Base-by-base conservation (phyloP, 2,113 vertebrate genomes). In the Onychostruthus taczanowskii region DNA sequence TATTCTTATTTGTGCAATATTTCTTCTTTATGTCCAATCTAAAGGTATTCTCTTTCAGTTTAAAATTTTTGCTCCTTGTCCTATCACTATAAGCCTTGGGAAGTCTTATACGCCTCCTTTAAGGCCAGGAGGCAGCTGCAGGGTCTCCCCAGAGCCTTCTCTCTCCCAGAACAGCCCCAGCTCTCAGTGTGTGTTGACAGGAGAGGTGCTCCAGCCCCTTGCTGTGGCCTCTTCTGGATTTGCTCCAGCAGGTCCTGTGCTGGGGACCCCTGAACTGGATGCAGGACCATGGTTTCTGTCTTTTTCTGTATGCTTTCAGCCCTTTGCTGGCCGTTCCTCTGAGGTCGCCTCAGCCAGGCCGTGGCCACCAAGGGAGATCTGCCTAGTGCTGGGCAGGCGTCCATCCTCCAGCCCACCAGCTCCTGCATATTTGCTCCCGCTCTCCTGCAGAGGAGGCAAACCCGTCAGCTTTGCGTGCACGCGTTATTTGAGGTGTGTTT, bases 301-400 rank as follows among this genome's bases (percentile, higher is more conserved):
- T 23, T 39, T 73, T 46, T 22, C 27, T 35, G 21, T 10, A 11
- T 10, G 33, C 41, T 41, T 63, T 68, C 24, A 39, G 43, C 53
- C 14, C 46, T 56, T 66, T 35, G 13, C 19, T 31, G 30, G 62
- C 12, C 6, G 4, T 37, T 46, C 9, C 81, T 49, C 52, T 47
- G 39, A 9, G 35, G 58, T 7, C 16, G 23, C 31, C 33, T 41
- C 47, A 24, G 28, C 35, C 41, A 30, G 30, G 30, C 43, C 31
- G 35, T 0, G 5, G 73, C n/a, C 31, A 4, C 50, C 1, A 4
- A 22, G 52, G 20, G 33, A 52, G 22, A 61, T 41, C 11, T 3
- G 19, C 19, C 19, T 24, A 1, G 24, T 1, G 23, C 55, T 16
- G 37, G 30, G 24, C 46, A 5, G 10, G 4, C 0, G 0, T 69